Conservation (phyloP, 2,113 vertebrate species). For the Indri indri region DNA sequence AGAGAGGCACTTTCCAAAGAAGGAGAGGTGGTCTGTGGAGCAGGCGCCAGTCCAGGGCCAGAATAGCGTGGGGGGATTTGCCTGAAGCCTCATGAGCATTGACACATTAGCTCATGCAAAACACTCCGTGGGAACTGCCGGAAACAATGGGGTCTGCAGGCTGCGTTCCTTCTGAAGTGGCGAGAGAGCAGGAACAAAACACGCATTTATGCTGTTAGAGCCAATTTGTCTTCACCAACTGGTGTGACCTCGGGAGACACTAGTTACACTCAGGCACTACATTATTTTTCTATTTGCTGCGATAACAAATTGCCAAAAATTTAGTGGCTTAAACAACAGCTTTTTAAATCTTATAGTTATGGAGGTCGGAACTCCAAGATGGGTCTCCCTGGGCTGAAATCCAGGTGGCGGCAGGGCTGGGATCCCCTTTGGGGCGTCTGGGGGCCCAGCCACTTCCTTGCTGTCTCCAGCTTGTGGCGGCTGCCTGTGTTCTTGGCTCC, state of each 20-base stretch:
- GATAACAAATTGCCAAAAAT: background rate
- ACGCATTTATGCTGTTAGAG: rapidly evolving
- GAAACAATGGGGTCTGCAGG: background rate
- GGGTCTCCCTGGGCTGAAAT: background rate
- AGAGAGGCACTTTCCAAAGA: background rate
- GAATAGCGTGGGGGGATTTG: background rate
- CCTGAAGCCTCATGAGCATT: background rate
- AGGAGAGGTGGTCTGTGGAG: too few relatives aligned
- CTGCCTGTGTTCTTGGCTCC: rapidly evolving
- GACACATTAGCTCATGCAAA: background rate
- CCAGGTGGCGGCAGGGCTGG: background rate
- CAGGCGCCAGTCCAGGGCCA: background rate
- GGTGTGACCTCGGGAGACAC: background rate
- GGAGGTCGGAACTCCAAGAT: background rate
- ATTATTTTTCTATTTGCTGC: background rate
- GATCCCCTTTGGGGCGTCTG: background rate
- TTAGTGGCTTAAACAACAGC: background rate
- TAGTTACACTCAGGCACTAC: background rate
- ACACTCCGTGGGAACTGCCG: background rate
- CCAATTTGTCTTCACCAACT: background rate
- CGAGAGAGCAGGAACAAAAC: background rate
- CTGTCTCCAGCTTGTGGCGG: background rate
- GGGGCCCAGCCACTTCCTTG: background rate
- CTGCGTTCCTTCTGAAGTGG: background rate
- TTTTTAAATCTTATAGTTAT: background rate